Evolutionary conservation across 2,888 invertebrate genomes (phyloP), one percentile per base, ranked within the genome.

Genomic region (Lasioglossum marginatum): DNA sequence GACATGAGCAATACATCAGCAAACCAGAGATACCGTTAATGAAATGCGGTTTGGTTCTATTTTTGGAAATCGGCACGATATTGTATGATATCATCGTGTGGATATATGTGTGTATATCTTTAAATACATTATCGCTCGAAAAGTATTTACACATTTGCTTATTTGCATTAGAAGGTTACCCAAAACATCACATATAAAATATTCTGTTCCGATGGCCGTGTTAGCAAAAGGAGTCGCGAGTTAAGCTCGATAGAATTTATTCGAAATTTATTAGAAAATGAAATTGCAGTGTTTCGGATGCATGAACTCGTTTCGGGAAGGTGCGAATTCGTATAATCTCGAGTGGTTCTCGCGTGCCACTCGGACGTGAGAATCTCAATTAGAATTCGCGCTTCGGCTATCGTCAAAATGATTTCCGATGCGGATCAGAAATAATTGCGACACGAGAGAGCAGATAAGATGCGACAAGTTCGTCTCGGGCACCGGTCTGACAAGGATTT

Each of bases 371-470:
- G n/a, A n/a, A 70, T 85, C 66, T 81, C 31, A 48, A 71, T 82
- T 72, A n/a, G 0, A 40, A 4, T 48, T 60, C 23, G 5, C 19
- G 14, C n/a, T 34, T 23, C 68, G 37, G 34, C 3, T 81, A 81
- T 81, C 80, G 48, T 77, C 52, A 52, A 87, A 57, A 83, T 83
- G 77, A 83, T 81, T 86, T 81, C 72, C 31, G 83, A 86, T 86
- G 71, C 77, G 71, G 82, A 89, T 90, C 85, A 81, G 63, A 70
- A n/a, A 70, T 83, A 81, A 85, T 90, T 90, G 87, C 88, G 82
- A 89, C 85, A 90, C 43, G 48, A 63, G 34, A 45, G 31, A 63
- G 2, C 16, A 75, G 89, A 90, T 90, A 90, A 89, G 84, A 77
- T 68, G 82, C 40, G 72, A 74, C 66, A 52, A 83, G 83, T 82